Base-by-base conservation (phyloP, 1,140 invertebrate genomes). In the Brachionus calyciflorus region DNA sequence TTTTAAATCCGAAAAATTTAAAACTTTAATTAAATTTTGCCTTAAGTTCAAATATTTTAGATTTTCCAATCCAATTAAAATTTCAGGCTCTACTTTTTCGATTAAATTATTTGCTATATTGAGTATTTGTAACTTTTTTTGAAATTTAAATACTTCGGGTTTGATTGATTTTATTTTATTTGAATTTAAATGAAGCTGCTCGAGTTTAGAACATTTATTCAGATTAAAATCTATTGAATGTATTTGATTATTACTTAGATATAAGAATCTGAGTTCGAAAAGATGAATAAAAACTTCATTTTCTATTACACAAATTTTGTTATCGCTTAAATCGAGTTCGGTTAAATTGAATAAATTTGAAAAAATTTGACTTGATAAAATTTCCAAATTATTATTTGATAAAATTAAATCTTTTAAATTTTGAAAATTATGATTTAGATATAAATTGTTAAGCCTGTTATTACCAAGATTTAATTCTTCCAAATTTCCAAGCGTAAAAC, bases 41-140 rank as follows among this genome's bases (percentile, higher is more conserved):
- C 28, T 33, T 28, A 60, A 37, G 37, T 37, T 60, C 7, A 60
- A 33, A 33, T 17, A 60, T 9, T 60, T 17, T 2, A 60, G 28
- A 19, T 17, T 17, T 37, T 60, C 12, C 0, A 60, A 19, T 5
- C 55, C 55, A 37, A 12, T 33, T 7, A 60, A 60, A 0, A 9
- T 37, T 7, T 3, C 17, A 4, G 19, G 7, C 3, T 60, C 28
- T 14, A 60, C 14, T 37, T 33, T 17, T 37, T 37, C 55, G 1
- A 60, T 33, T n/a, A 60, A 60, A 60, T 60, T 60, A 17, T 60
- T 60, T 37, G 55, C 33, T 6, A 60, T 3, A 33, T 60, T 60
- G 0, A 60, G n/a, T 17, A 60, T 17, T 33, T 10, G 33, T n/a
- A 60, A 60, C 14, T 60, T 37, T 33, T 37, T 33, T n/a, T 33